Evolutionary conservation across 1,140 invertebrate genomes (phyloP), one percentile per base, ranked within the genome.

Genomic region (Sarcophaga peregrina): DNA sequence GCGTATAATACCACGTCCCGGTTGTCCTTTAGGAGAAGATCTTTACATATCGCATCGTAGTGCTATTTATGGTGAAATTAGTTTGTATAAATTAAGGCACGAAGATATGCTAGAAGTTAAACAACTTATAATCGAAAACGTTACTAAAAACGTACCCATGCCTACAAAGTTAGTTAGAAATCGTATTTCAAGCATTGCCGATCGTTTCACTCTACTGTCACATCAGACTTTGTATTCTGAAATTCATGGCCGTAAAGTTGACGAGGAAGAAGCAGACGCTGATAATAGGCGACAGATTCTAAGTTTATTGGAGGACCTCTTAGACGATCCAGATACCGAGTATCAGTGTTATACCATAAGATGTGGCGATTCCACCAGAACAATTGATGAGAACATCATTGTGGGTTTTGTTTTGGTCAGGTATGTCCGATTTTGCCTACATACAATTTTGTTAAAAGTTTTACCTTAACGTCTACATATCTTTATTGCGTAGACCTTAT

Each of bases 261-360:
- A 1, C 25, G n/a, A 1, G 6, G 2, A 52, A 3, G 9, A 20
- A 68, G 3, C 62, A 1, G 45, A 37, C 45, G 20, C 52, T 15
- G n/a, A 58, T 62, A 25, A 81, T 17, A 20, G 11, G 80, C 17
- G 62, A 52, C 15, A 62, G 10, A n/a, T 50, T 20, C 2, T 20
- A 9, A 17, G 15, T 3, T 54, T 83, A n/a, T 83, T 89, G 46
- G 54, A 75, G 8, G 85, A 88, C 76, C 86, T 89, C 8, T 81
- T 89, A 11, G 46, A 82, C 4, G 86, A 87, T 48, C 74, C 82
- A 8, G 48, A 50, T 9, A 87, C 80, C 15, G 85, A 88, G 17
- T 89, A 85, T 20, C 17, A 83, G 45, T 82, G 86, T 0, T 85
- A 86, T 17, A 89, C 88, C 54, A 89, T 89, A 78, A 86, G 88